Evolutionary conservation across 1,140 invertebrate species (phyloP).

Genomic region (Drosophila kepulauana): DNA sequence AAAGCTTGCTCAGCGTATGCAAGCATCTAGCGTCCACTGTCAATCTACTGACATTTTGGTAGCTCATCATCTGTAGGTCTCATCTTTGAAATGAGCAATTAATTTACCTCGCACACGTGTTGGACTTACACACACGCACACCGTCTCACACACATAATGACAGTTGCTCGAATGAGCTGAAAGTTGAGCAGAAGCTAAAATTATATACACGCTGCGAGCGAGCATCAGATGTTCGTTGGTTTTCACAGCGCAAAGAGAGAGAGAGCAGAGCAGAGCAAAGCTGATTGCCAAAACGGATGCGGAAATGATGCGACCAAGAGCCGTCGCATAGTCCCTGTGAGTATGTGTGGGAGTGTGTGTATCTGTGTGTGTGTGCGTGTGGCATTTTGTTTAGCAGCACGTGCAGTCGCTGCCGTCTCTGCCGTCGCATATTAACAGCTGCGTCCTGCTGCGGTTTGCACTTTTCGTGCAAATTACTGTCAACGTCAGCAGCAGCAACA

Average conservation of each 20-base stretch:
- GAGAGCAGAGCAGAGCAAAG: slow-evolving; percentile 1
- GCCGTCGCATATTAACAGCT: slow-evolving; percentile 63
- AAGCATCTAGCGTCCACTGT: neutral
- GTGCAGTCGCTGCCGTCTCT: slow-evolving; percentile 48
- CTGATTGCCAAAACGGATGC: slow-evolving; percentile 78
- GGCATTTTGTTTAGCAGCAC: slow-evolving; percentile 78
- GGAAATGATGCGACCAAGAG: slow-evolving; percentile 66
- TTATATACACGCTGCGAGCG: slow-evolving; percentile 40
- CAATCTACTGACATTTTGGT: slow-evolving; percentile 21
- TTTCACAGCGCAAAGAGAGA: neutral
- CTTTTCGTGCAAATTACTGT: slow-evolving; percentile 79
- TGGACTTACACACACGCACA: slow-evolving; percentile 4
- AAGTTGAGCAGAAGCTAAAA: slow-evolving; percentile 54
- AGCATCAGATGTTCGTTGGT: slow-evolving; percentile 3
- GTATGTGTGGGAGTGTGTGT: slow-evolving; percentile 11
- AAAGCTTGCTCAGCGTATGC: neutral
- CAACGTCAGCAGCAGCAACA: slow-evolving; percentile 57
- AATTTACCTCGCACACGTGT: slow-evolving; percentile 56
- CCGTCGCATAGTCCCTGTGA: neutral
- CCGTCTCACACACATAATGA: slow-evolving; percentile 9
- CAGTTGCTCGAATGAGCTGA: slow-evolving; percentile 35
- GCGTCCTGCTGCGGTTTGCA: slow-evolving; percentile 77
- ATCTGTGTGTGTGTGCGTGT: slow-evolving; percentile 7
- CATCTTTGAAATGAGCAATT: slow-evolving; percentile 53
- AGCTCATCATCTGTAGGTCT: slow-evolving; percentile 22